Percentiles rank a stretch among this genome's conserved stretches.
These are phyloP conservation scores for Hydrozoanthus gracilis DNA, from an alignment of 92 coral and sea anemone species.

Conservation along the genomic window DNA sequence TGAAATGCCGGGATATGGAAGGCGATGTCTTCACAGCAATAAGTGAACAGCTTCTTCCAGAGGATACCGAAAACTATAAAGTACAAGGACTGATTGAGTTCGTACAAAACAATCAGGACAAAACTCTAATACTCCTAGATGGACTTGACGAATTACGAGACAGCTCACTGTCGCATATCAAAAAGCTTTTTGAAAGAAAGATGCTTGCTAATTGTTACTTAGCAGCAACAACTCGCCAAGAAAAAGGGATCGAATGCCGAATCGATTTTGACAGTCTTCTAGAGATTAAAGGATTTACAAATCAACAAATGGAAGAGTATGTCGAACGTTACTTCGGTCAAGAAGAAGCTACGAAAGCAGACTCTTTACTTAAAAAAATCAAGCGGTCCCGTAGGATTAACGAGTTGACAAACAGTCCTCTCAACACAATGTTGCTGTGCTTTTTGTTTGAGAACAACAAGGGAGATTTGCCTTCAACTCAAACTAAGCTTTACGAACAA, in stretches of 20 bases:
- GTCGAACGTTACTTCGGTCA: background rate
- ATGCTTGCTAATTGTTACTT: background rate
- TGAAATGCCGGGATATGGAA: conserved; percentile 52
- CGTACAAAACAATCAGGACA: conserved; percentile 8
- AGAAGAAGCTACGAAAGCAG: background rate
- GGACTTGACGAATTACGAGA: conserved; percentile 9
- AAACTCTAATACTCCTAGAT: conserved; percentile 8
- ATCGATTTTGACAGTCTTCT: conserved; percentile 38
- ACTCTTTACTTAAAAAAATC: background rate
- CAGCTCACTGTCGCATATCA: too few species aligned
- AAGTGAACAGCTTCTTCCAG: conserved; percentile 41
- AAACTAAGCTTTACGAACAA: conserved; percentile 10
- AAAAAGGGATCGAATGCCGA: conserved; percentile 25
- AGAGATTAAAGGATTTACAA: conserved; percentile 33
- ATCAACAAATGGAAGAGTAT: conserved; percentile 9
- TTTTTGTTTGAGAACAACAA: background rate
- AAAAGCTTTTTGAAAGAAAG: conserved; percentile 37
- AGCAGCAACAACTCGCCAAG: conserved; percentile 41
- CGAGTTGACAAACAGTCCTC: background rate
- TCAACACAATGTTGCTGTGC: background rate
- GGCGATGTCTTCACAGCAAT: conserved; percentile 26
- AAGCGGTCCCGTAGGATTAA: background rate
- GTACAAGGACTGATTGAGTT: conserved; percentile 23
- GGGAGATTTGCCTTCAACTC: conserved; percentile 2
- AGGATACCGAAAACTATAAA: conserved; percentile 18